Evolutionary conservation across 2,888 invertebrate genomes (phyloP).

Genomic region (Pristionchus maxplancki): DNA sequence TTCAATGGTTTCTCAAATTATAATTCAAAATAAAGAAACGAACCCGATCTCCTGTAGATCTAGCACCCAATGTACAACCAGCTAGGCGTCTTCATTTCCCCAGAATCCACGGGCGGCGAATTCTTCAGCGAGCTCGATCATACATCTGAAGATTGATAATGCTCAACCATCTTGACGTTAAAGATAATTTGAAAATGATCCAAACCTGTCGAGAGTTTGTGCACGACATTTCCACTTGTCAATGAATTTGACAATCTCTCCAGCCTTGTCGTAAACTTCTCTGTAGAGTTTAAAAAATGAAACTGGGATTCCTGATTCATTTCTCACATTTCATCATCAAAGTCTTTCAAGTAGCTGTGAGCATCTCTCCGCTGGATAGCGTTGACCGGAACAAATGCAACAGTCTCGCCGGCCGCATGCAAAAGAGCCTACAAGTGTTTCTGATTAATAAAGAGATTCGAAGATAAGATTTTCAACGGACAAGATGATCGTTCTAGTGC

Average conservation of each 20-base stretch:
- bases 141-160: slow-evolving; percentile 37
- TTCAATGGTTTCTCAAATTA: not conserved
- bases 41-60: slow-evolving; percentile 49
- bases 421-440: slow-evolving; percentile 56
- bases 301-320: too few relatives aligned
- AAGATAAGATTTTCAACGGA: not conserved
- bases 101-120: slow-evolving; percentile 54
- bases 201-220: slow-evolving; percentile 38
- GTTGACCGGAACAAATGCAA: slow-evolving; percentile 62
- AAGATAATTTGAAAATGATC: too few relatives aligned
- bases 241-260: slow-evolving; percentile 56
- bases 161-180: too few relatives aligned
- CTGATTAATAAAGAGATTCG: not conserved
- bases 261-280: slow-evolving; percentile 59
- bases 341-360: slow-evolving; percentile 62
- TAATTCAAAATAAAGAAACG: not conserved
- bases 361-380: slow-evolving; percentile 63
- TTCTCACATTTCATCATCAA: slow-evolving; percentile 55
- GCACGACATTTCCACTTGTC: slow-evolving; percentile 57
- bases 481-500: too few relatives aligned
- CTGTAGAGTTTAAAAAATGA: slow-evolving; percentile 47
- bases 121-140: slow-evolving; percentile 52
- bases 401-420: slow-evolving; percentile 58
- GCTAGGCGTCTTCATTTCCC: slow-evolving; percentile 54
- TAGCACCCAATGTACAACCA: slow-evolving; percentile 50